Conservation (phyloP, 2,888 invertebrate genomes). For the Erebia aethiops region DNA sequence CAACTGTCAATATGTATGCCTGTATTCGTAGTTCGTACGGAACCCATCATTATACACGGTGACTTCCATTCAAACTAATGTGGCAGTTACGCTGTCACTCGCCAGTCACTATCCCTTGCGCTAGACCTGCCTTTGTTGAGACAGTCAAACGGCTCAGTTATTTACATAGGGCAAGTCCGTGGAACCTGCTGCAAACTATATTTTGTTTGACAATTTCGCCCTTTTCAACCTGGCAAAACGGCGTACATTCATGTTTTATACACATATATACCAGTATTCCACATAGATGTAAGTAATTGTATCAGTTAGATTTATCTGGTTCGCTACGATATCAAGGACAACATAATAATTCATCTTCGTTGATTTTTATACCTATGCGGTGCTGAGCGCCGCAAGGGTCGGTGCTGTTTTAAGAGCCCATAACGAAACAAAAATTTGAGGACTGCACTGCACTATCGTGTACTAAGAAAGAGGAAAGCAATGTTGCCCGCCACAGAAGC, state of each 20-base stretch:
- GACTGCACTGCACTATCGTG: no score
- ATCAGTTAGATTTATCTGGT: background rate
- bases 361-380: no score
- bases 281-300: conserved; percentile 2
- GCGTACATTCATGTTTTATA: background rate
- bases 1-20: no score
- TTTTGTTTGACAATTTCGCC: background rate
- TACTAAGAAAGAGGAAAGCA: no score
- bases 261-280: conserved; percentile 3
- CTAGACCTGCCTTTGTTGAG: background rate
- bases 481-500: no score
- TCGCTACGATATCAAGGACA: background rate
- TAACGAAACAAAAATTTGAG: no score
- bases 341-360: no score
- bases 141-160: background rate
- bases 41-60: no score
- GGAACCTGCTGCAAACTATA: background rate
- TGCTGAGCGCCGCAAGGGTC: no score
- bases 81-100: background rate
- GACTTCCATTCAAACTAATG: background rate
- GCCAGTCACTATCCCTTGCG: background rate
- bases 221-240: background rate
- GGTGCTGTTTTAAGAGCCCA: no score
- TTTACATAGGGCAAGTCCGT: background rate
- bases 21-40: no score